Base-by-base conservation (phyloP, 2,888 invertebrate genomes). In the Galeopsomyia nigrocyanea region DNA sequence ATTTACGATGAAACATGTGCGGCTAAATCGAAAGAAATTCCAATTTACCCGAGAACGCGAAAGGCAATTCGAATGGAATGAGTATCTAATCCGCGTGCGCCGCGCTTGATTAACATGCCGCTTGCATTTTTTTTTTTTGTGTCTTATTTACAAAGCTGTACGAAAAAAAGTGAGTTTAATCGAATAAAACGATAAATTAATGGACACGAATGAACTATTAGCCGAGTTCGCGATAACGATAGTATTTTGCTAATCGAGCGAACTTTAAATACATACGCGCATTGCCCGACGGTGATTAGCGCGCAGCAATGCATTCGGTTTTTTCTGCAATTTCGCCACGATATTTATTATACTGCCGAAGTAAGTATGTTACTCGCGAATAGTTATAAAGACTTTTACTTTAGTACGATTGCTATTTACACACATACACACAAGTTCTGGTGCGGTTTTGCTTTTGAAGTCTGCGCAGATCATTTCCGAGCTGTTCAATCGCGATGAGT, bases 111-210 rank as follows among this genome's bases (percentile, higher is more conserved):
- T 74, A 74, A 74, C 61, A 62, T 62, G 62, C 69, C 64, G 68
- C 62, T 66, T 26, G 26, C 26, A 2, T 26, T 26, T 5, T 26
- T 70, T 67, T 67, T 67, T 70, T 74, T 13, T 9, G 19, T n/a
- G n/a, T n/a, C n/a, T n/a, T n/a, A n/a, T n/a, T n/a, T n/a, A n/a
- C 39, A 17, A n/a, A 3, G 7, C 22, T 6, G 14, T 19, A 0
- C 39, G 31, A 16, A 6, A 6, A 21, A 46, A 69, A 70, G n/a
- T 70, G 46, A 49, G 75, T 70, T 72, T 63, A 70, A 67, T 70
- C 63, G 61, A 73, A 68, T 64, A 70, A 73, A 68, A 67, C 72
- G 47, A 73, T 75, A 73, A 73, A 75, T 70, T 64, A 73, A 26
- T 64, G 39, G 51, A 9, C 69, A 6, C 69, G 68, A 72, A 72